Evolutionary conservation across 2,888 invertebrate genomes (phyloP).

Genomic region (Hoplodrina blanda): DNA sequence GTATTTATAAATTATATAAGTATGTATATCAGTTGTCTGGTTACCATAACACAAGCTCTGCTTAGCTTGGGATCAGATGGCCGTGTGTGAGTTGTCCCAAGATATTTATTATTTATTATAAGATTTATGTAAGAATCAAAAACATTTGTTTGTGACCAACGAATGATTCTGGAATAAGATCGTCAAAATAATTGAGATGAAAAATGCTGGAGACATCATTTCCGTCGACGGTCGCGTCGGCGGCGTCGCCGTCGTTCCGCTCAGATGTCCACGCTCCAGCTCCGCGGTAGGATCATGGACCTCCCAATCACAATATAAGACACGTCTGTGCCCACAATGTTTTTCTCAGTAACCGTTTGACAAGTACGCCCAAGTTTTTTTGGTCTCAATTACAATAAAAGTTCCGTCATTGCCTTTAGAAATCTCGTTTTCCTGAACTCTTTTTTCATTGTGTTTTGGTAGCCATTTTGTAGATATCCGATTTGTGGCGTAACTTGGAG

Average conservation of each 20-base stretch:
- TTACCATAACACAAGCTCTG: no score
- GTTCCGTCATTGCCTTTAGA: constrained; percentile 32
- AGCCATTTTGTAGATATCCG: constrained; percentile 19
- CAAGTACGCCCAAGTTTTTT: constrained; percentile 47
- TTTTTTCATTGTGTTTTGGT: constrained; percentile 34
- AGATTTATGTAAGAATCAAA: neutral
- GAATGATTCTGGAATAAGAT: neutral
- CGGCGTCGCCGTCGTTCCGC: constrained; percentile 46
- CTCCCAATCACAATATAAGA: constrained; percentile 57
- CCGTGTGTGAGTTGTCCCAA: no score
- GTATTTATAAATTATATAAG: no score
- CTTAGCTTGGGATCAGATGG: no score
- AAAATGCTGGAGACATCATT: constrained; percentile 32
- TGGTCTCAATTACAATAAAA: constrained; percentile 28
- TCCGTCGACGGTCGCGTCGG: neutral
- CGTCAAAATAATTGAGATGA: constrained; percentile 34
- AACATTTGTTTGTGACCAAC: neutral
- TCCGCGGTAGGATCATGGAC: constrained; percentile 49
- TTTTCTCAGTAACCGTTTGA: constrained; percentile 52
- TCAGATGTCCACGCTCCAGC: constrained; percentile 40
- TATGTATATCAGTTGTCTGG: no score
- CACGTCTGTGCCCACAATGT: constrained; percentile 49
- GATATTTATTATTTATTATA: neutral
- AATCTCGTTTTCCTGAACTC: constrained; percentile 47
- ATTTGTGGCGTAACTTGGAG: constrained; percentile 12